These are phyloP conservation scores for Lycocerus yunnanus DNA, from an alignment of 2,888 invertebrate species.

Conservation along the genomic window DNA sequence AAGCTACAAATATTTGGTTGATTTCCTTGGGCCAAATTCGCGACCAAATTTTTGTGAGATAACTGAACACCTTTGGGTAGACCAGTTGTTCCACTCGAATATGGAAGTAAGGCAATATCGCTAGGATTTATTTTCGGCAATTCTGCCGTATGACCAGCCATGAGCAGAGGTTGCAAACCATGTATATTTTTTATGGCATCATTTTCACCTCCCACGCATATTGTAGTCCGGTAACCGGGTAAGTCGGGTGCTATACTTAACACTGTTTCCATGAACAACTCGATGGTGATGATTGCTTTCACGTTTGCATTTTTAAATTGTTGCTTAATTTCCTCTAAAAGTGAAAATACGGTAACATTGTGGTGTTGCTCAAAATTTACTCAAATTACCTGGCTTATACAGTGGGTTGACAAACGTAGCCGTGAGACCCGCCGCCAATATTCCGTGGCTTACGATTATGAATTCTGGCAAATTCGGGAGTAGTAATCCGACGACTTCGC, in stretches of 20 bases:
- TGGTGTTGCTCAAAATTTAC: too few species aligned
- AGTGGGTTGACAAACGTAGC: conserved; percentile 73
- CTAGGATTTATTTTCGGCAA: conserved; percentile 58
- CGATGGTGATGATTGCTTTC: conserved; percentile 67
- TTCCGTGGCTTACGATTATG: conserved; percentile 67
- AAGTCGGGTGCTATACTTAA: conserved; percentile 60
- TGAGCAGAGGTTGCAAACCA: conserved; percentile 52
- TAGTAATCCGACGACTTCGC: conserved; percentile 69
- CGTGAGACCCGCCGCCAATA: conserved; percentile 66
- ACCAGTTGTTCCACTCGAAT: conserved; percentile 80
- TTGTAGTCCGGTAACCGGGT: conserved; percentile 64
- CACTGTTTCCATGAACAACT: conserved; percentile 65
- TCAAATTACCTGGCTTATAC: conserved; percentile 65
- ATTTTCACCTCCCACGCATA: conserved; percentile 67
- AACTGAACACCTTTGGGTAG: conserved; percentile 81
- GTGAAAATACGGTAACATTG: conserved; percentile 13
- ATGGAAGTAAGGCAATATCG: conserved; percentile 63
- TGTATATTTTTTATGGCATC: conserved; percentile 54
- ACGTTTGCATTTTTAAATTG: conserved; percentile 68
- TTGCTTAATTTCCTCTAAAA: conserved; percentile 65
- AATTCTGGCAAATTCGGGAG: conserved; percentile 75
- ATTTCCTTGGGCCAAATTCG: conserved; percentile 52
- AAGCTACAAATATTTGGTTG: conserved; percentile 10
- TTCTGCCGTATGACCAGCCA: conserved; percentile 50
- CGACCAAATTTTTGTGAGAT: conserved; percentile 68